phyloP scores from a whole-genome alignment of 2,113 vertebrate species.

The Psilopogon haemacephalus region DNA sequence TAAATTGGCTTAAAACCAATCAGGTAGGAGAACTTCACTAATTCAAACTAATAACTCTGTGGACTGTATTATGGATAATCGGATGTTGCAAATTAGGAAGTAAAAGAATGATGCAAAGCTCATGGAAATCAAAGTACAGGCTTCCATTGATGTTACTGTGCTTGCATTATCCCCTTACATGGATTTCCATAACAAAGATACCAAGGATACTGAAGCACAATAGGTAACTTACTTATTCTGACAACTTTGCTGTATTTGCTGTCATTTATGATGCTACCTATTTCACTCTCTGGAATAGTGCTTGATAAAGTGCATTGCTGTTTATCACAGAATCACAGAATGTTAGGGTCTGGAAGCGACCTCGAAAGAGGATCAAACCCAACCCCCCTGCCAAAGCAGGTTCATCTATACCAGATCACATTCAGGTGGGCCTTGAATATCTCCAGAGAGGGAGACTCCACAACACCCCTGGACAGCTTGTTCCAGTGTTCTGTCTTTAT shows the following conservation, averaged over 20 bases:
- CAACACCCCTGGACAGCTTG: no score
- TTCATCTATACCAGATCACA: no score
- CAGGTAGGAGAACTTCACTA: conserved; percentile 26
- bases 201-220: not conserved
- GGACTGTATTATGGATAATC: not conserved
- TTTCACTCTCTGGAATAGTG: not conserved
- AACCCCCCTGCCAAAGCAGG: no score
- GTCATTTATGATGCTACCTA: not conserved
- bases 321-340: not conserved
- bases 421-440: no score
- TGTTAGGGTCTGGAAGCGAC: no score
- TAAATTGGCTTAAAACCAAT: conserved; percentile 55
- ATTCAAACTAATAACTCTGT: conserved; percentile 22
- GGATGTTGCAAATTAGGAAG: conserved; percentile 32
- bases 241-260: not conserved
- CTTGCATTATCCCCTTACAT: not conserved
- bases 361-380: no score
- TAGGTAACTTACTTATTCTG: not conserved
- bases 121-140: not conserved
- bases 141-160: not conserved
- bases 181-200: not conserved
- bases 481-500: not conserved
- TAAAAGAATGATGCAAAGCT: not conserved
- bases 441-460: no score
- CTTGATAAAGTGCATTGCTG: not conserved